These are phyloP conservation scores for Drosophila kambysellisi DNA, from an alignment of 2,888 invertebrate genomes.

Conservation along the genomic window DNA sequence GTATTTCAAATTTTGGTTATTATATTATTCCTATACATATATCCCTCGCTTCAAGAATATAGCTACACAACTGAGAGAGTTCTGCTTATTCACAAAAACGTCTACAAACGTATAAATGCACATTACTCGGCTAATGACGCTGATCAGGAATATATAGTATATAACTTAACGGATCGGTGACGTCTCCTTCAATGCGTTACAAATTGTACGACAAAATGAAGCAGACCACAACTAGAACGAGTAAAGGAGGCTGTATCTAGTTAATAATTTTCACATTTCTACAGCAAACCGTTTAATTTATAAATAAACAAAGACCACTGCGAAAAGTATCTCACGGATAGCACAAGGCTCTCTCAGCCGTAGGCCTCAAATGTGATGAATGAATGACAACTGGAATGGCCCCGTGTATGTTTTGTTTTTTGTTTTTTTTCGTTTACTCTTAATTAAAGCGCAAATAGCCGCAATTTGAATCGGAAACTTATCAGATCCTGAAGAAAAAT, in stretches of 20 bases:
- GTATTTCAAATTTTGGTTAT: no score
- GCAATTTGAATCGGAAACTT: constrained; percentile 16
- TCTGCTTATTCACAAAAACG: background rate
- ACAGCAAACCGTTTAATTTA: constrained; percentile 38
- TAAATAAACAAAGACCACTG: constrained; percentile 59
- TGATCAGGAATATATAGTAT: background rate
- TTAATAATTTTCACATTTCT: constrained; percentile 43
- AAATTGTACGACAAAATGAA: constrained; percentile 5
- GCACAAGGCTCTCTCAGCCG: constrained; percentile 25
- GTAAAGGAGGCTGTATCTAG: constrained; percentile 20
- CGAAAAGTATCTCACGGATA: constrained; percentile 64
- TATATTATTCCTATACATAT: background rate
- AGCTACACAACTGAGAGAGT: background rate
- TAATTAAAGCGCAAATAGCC: constrained; percentile 42
- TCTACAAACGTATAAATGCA: background rate
- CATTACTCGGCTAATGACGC: background rate
- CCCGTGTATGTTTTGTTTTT: constrained; percentile 5
- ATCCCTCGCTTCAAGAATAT: background rate
- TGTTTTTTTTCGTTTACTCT: constrained; percentile 16
- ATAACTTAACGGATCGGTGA: background rate
- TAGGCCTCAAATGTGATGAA: constrained; percentile 59
- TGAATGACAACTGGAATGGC: constrained; percentile 76
- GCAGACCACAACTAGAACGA: background rate
- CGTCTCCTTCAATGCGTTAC: background rate
- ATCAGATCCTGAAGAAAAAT: background rate